phyloP scores from a whole-genome alignment of 2,797 vertebrate genomes.

The Crenuchus spilurus region DNA sequence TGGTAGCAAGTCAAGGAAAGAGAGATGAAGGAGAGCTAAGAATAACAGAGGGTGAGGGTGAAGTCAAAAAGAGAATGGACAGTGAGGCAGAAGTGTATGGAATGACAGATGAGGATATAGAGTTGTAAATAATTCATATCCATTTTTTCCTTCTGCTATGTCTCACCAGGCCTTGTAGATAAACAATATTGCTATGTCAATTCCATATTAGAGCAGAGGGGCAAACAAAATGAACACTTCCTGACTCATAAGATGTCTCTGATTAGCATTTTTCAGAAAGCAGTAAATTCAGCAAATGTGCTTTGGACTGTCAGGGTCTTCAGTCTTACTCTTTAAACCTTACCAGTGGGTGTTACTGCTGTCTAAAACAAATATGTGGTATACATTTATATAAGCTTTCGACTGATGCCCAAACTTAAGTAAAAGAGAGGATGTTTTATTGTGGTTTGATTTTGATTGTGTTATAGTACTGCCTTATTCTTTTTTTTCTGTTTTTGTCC shows the following conservation, averaged over 20 bases:
- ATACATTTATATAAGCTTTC: too few relatives aligned
- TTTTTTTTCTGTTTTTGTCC: too few relatives aligned
- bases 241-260: neutral
- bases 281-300: neutral
- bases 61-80: slow-evolving; percentile 1
- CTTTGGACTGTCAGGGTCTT: too few relatives aligned
- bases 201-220: neutral
- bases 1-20: neutral
- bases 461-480: too few relatives aligned
- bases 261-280: neutral
- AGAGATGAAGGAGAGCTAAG: neutral
- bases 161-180: slow-evolving; percentile 14
- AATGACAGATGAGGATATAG: neutral
- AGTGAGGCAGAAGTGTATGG: neutral
- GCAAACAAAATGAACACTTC: neutral
- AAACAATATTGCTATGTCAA: neutral
- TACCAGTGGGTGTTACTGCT: too few relatives aligned
- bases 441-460: too few relatives aligned
- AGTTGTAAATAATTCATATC: slow-evolving; percentile 35
- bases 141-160: slow-evolving; percentile 21
- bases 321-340: too few relatives aligned
- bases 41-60: slow-evolving; percentile 2
- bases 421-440: too few relatives aligned
- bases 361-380: too few relatives aligned
- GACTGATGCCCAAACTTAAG: too few relatives aligned